Conservation (phyloP, 2,113 vertebrate species). For the Hemicordylus capensis region DNA sequence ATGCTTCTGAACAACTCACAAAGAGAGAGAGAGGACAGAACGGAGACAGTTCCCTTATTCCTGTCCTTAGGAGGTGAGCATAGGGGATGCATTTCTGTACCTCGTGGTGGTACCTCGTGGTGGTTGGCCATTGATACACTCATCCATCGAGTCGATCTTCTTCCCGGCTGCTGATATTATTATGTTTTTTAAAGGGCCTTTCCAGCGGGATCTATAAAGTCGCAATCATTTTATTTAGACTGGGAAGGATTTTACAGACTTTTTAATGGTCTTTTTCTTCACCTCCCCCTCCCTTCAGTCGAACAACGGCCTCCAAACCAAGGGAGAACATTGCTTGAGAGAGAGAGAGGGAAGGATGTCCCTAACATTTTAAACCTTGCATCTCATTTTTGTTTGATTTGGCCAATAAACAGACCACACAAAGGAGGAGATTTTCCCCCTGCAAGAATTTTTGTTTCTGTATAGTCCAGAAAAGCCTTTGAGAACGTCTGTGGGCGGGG, state of each 20-base stretch:
- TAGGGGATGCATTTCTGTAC: neutral
- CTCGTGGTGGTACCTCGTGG: neutral
- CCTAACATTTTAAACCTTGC: conserved; percentile 46
- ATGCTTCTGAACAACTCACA: neutral
- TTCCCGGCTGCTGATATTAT: neutral
- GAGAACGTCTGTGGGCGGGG: neutral
- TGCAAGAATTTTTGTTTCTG: conserved; percentile 12
- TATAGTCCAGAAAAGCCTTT: conserved; percentile 54
- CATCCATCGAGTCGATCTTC: too few species aligned
- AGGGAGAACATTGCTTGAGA: neutral
- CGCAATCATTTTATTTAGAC: neutral
- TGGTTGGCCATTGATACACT: too few species aligned
- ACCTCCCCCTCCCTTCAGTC: conserved; percentile 3
- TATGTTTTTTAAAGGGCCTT: neutral
- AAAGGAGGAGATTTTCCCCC: conserved; percentile 50
- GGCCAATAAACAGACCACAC: conserved; percentile 52
- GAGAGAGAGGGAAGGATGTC: conserved; percentile 54
- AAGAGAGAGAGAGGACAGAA: too few species aligned
- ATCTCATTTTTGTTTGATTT: conserved; percentile 65
- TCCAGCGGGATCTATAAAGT: neutral
- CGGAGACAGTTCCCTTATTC: neutral
- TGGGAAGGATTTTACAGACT: neutral
- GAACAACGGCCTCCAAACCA: neutral
- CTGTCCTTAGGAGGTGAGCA: neutral
- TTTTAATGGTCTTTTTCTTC: conserved; percentile 16